Conservation (phyloP, 2,888 invertebrate genomes). For the Drosophila putrida region DNA sequence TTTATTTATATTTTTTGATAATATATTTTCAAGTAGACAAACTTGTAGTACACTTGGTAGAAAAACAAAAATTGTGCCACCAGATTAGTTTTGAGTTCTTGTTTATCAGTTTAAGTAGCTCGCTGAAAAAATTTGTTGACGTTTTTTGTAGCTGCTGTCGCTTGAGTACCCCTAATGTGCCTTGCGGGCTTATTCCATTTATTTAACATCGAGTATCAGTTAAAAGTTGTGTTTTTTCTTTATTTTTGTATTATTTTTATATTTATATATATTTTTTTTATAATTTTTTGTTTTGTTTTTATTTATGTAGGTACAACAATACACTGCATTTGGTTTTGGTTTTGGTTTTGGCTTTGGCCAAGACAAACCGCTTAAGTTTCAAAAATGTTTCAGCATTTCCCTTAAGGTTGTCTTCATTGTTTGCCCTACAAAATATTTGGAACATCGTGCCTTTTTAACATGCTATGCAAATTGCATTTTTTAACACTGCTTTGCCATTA, state of each 20-base stretch:
- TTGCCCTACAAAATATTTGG: constrained; percentile 63
- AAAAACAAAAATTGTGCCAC: constrained; percentile 79
- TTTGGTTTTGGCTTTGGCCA: constrained; percentile 69
- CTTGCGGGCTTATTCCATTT: constrained; percentile 53
- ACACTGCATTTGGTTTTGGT: constrained; percentile 47
- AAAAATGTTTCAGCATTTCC: constrained; percentile 74
- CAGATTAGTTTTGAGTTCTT: constrained; percentile 70
- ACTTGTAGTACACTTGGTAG: constrained; percentile 77
- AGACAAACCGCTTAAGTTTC: constrained; percentile 63
- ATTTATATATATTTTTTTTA: constrained; percentile 22
- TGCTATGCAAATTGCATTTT: constrained; percentile 57
- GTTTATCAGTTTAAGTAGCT: constrained; percentile 61
- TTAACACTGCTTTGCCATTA: constrained; percentile 53
- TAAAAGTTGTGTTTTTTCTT: constrained; percentile 46
- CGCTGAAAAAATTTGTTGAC: constrained; percentile 72
- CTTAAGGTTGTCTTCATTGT: constrained; percentile 62
- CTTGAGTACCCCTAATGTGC: constrained; percentile 72
- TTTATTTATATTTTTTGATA: constrained; percentile 39
- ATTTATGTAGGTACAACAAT: constrained; percentile 71
- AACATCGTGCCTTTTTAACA: constrained; percentile 73
- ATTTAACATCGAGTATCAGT: constrained; percentile 58
- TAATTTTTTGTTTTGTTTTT: constrained; percentile 38
- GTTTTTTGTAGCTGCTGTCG: constrained; percentile 73
- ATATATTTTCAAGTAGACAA: constrained; percentile 71
- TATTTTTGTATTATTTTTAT: constrained; percentile 22